Conservation (phyloP, 2,888 invertebrate genomes). For the Prosapia bicincta region DNA sequence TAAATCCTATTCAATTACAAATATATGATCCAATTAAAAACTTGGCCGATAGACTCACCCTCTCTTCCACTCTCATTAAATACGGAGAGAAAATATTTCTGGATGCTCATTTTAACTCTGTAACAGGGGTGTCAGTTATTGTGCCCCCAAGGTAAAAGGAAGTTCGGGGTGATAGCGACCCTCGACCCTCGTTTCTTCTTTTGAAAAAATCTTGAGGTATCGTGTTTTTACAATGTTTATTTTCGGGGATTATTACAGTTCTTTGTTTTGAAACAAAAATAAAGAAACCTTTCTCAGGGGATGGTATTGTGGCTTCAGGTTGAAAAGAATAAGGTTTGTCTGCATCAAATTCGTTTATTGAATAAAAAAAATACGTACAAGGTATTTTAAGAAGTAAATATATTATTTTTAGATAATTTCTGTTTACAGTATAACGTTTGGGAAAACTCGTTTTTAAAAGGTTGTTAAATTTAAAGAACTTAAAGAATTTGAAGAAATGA, state of each 20-base stretch:
- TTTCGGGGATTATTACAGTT: background rate
- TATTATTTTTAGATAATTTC: too few species aligned
- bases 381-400: too few species aligned
- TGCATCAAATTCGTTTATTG: too few species aligned
- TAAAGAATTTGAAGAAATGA: too few species aligned
- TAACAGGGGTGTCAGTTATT: background rate
- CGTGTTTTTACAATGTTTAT: background rate
- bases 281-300: background rate
- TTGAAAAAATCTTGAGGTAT: constrained; percentile 2
- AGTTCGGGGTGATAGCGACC: background rate
- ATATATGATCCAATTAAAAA: too few species aligned
- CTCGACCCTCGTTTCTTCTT: background rate
- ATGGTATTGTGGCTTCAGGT: background rate
- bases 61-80: background rate
- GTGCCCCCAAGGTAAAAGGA: background rate
- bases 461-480: too few species aligned
- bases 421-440: too few species aligned
- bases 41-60: too few species aligned
- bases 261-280: background rate
- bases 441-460: too few species aligned
- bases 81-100: background rate
- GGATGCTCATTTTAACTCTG: background rate
- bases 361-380: too few species aligned
- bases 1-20: background rate
- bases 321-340: too few species aligned